Percentiles rank a stretch among this genome's conserved stretches.
These are phyloP conservation scores for Aptenodytes forsteri DNA, from an alignment of 2,113 vertebrate genomes.

Conservation along the genomic window DNA sequence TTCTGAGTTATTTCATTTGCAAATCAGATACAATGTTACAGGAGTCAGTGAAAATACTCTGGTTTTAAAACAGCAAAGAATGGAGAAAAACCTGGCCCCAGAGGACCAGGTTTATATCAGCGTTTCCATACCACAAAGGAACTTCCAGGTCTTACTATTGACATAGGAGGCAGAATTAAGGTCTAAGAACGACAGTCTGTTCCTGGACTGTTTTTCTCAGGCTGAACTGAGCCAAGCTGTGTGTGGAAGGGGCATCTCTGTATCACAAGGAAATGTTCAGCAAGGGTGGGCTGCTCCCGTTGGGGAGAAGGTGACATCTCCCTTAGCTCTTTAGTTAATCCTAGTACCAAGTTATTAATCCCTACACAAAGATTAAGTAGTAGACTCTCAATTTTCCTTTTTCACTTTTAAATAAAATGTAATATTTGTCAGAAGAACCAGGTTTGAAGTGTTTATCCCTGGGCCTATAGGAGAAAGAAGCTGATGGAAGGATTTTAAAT, in stretches of 20 bases:
- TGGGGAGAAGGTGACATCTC: neutral
- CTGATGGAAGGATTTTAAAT: neutral
- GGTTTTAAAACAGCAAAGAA: neutral
- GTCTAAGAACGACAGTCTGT: neutral
- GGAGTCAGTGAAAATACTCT: neutral
- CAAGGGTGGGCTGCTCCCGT: fast-evolving
- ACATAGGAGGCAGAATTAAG: neutral
- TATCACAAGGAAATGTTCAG: neutral
- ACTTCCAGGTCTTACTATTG: neutral
- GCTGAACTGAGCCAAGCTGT: neutral
- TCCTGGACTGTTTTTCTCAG: neutral
- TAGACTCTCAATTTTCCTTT: neutral
- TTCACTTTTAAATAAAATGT: neutral
- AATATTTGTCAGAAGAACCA: neutral
- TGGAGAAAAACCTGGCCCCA: neutral
- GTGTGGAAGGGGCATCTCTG: neutral
- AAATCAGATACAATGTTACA: neutral
- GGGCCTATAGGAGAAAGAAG: neutral
- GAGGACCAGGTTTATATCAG: neutral
- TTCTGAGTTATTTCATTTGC: neutral
- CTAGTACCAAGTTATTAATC: neutral
- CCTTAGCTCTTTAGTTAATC: neutral
- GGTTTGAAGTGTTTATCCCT: neutral
- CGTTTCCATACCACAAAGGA: neutral
- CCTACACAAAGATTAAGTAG: neutral